Evolutionary conservation across 2,888 invertebrate species (phyloP).

Genomic region (Apantesis nais): DNA sequence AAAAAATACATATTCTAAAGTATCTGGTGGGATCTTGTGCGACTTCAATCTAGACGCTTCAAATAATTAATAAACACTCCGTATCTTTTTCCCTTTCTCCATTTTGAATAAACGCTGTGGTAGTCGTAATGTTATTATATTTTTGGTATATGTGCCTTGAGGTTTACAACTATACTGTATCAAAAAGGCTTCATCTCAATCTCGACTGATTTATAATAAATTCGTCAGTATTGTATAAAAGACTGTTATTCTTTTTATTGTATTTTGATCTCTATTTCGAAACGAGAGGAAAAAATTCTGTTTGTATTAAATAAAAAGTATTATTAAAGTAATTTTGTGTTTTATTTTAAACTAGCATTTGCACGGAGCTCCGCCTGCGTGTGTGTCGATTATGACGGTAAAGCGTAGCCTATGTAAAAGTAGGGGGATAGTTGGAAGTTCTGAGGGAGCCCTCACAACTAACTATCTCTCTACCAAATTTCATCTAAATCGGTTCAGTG

Average conservation of each 20-base stretch:
- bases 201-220: conserved; percentile 36
- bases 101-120: not conserved
- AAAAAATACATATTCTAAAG: too few species aligned
- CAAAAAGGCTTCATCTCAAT: conserved; percentile 21
- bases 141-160: not conserved
- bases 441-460: too few species aligned
- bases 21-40: too few species aligned
- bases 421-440: too few species aligned
- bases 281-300: conserved; percentile 18
- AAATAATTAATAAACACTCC: not conserved
- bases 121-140: not conserved
- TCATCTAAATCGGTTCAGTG: too few species aligned
- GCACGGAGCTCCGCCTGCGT: too few species aligned
- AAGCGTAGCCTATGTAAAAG: too few species aligned
- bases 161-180: too few species aligned
- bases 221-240: conserved; percentile 45
- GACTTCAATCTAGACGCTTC: not conserved
- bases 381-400: too few species aligned
- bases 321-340: conserved; percentile 37
- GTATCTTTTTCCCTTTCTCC: not conserved
- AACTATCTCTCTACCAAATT: too few species aligned
- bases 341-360: conserved; percentile 9
- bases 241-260: conserved; percentile 40
- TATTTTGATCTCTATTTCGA: conserved; percentile 43
- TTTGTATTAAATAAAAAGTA: conserved; percentile 47